Evolutionary conservation across 2,888 invertebrate genomes (phyloP).

Genomic region (Sialis lutaria): DNA sequence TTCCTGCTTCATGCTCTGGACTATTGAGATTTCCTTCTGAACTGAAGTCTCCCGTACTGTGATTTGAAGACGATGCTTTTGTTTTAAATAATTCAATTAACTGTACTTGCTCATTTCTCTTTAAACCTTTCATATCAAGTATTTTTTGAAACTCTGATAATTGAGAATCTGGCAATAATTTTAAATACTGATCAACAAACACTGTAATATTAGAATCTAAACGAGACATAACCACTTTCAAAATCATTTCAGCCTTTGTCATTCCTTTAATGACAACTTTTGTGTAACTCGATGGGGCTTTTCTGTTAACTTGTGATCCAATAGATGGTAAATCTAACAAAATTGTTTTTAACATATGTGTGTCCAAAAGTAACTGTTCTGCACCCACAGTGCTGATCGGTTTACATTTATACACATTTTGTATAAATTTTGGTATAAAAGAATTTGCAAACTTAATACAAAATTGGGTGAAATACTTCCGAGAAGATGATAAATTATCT

Average conservation of each 20-base stretch:
- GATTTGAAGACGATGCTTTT: conserved; percentile 15
- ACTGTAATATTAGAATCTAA: conserved; percentile 52
- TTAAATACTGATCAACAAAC: conserved; percentile 78
- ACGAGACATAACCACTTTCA: conserved; percentile 97
- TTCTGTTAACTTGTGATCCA: conserved; percentile 72
- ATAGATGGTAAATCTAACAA: conserved; percentile 87
- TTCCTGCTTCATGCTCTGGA: conserved; percentile 28
- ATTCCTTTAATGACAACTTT: conserved; percentile 64
- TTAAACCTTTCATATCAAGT: conserved; percentile 80
- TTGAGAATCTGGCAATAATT: conserved; percentile 78
- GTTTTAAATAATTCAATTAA: conserved; percentile 39
- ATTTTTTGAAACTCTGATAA: conserved; percentile 85
- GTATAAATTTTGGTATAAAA: conserved; percentile 89
- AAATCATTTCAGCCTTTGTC: conserved; percentile 95
- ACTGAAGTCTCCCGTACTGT: conserved; percentile 5
- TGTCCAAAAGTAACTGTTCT: conserved; percentile 84
- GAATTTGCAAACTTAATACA: conserved; percentile 91
- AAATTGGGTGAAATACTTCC: conserved; percentile 96
- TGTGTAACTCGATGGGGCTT: conserved; percentile 75
- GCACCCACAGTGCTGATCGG: conserved; percentile 81
- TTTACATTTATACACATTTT: conserved; percentile 79
- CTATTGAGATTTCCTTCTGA: conserved; percentile 13
- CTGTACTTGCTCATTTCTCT: conserved; percentile 34
- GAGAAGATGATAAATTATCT: conserved; percentile 74
- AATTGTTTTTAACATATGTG: conserved; percentile 87